A percentile compares a stretch with the other conserved stretches of the same genome.
Evolutionary conservation across 2,113 vertebrate species (phyloP).

Genomic region (Tachysurus vachellii): DNA sequence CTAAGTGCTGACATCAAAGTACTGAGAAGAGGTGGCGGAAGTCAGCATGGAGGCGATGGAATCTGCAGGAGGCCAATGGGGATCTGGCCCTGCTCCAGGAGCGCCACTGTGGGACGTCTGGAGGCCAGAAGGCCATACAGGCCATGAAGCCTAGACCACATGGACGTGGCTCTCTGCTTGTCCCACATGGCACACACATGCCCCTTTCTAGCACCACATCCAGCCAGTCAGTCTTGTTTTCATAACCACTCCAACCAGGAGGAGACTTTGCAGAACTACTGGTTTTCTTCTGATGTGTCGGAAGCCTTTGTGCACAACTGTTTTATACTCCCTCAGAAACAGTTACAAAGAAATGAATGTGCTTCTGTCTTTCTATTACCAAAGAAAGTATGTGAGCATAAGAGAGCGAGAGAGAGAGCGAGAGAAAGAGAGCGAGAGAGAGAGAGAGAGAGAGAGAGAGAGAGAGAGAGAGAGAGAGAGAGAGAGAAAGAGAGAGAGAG

Average conservation of each 20-base stretch:
- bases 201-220: conserved; percentile 4
- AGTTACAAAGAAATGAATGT: conserved; percentile 2
- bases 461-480: too few relatives aligned
- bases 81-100: conserved; percentile 63
- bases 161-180: background rate
- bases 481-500: too few relatives aligned
- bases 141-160: background rate
- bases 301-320: conserved; percentile 14
- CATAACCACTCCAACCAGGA: background rate
- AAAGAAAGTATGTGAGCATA: conserved; percentile 11
- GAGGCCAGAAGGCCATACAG: conserved; percentile 15
- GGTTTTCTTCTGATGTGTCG: conserved; percentile 17
- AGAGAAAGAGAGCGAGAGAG: background rate
- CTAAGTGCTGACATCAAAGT: conserved; percentile 63
- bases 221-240: background rate
- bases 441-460: too few relatives aligned
- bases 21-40: conserved; percentile 56
- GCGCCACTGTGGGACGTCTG: conserved; percentile 3
- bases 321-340: conserved; percentile 31
- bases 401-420: background rate
- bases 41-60: conserved; percentile 62
- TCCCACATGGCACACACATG: conserved; percentile 31
- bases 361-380: background rate
- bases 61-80: conserved; percentile 62
- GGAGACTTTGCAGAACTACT: conserved; percentile 23